phyloP scores from a whole-genome alignment of 2,113 vertebrate species.

The Calypte anna region DNA sequence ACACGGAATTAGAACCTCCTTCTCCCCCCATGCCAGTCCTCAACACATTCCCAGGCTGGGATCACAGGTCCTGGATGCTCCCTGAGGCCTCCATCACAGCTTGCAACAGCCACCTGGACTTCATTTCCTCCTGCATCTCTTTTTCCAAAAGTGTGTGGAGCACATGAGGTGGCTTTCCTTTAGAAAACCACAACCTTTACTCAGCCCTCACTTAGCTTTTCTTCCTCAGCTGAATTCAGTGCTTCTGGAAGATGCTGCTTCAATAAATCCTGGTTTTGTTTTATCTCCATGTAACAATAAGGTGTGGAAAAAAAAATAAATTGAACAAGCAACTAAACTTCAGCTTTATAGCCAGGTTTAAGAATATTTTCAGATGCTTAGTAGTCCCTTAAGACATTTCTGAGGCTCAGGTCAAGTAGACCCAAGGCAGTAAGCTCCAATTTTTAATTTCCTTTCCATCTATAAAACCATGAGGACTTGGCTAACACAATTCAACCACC shows the following conservation, averaged over 20 bases:
- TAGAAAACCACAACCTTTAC: not conserved
- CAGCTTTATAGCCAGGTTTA: not conserved
- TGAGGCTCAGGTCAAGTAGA: conserved; percentile 23
- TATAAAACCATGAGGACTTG: not conserved
- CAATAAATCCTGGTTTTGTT: not conserved
- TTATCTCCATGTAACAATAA: not conserved
- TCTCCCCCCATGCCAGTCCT: not conserved
- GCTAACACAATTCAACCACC: not conserved
- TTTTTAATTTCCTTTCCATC: not conserved
- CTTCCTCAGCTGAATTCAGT: not conserved
- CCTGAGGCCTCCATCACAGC: not conserved
- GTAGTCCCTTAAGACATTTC: not conserved
- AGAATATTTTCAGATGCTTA: not conserved
- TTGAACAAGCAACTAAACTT: not conserved
- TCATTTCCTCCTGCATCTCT: not conserved
- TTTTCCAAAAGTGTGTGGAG: not conserved
- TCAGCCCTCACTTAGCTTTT: not conserved
- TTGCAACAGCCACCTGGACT: not conserved
- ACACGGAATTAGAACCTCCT: rapidly evolving
- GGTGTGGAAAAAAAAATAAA: not conserved
- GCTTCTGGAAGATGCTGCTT: not conserved
- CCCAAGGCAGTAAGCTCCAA: not conserved
- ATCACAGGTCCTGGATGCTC: not conserved
- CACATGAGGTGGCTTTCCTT: not conserved
- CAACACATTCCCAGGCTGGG: not conserved